Percentiles rank a stretch among this genome's conserved stretches.
Evolutionary conservation across 2,797 vertebrate genomes (phyloP).

Genomic region (Erithacus rubecula): DNA sequence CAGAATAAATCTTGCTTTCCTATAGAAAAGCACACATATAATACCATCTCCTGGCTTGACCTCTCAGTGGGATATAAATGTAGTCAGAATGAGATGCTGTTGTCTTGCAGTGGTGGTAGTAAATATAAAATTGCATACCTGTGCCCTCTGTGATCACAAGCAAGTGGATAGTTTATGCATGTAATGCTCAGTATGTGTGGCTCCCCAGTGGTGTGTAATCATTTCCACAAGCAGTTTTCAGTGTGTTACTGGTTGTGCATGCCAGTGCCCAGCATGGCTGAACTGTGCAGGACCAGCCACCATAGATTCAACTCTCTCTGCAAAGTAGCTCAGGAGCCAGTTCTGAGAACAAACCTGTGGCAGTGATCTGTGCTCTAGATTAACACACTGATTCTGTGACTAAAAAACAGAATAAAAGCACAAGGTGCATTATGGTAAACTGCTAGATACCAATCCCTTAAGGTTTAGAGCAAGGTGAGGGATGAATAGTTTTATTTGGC

Average conservation of each 20-base stretch:
- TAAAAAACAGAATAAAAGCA: neutral
- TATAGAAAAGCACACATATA: neutral
- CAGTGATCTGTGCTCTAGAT: rapidly evolving
- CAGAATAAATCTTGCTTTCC: neutral
- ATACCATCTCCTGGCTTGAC: neutral
- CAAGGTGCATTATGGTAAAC: neutral
- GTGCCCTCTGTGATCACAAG: neutral
- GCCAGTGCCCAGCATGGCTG: neutral
- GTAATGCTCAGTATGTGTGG: neutral
- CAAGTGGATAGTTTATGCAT: neutral
- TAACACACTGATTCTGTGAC: neutral
- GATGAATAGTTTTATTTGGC: neutral
- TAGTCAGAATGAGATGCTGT: neutral
- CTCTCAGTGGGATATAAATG: neutral
- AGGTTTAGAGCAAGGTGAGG: neutral
- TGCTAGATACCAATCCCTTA: neutral
- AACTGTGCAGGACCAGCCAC: neutral
- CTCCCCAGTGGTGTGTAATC: neutral
- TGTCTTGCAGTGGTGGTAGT: neutral
- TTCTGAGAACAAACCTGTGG: neutral
- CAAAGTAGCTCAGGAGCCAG: neutral
- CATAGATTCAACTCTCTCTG: neutral
- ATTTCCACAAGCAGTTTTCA: neutral
- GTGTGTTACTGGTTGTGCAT: neutral
- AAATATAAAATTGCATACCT: neutral